Conservation (phyloP, 2,888 invertebrate species). For the Spodoptera littoralis region DNA sequence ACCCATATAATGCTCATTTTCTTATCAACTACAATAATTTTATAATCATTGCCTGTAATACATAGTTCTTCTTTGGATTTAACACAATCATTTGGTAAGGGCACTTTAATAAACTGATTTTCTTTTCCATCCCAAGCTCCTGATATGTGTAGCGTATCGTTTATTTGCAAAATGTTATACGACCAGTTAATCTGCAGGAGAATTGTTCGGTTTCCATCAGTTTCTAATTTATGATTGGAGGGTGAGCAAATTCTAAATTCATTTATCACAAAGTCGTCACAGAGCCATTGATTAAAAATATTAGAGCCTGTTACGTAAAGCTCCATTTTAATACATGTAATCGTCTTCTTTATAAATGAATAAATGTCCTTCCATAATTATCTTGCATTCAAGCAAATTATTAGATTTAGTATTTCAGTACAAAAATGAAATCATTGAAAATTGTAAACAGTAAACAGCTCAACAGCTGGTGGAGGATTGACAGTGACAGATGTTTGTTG, state of each 20-base stretch:
- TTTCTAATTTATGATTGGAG: conserved; percentile 46
- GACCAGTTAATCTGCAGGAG: conserved; percentile 77
- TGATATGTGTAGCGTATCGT: conserved; percentile 68
- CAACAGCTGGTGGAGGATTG: too few relatives aligned
- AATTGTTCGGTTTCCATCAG: conserved; percentile 47
- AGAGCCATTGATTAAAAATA: conserved; percentile 82
- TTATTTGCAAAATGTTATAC: conserved; percentile 74
- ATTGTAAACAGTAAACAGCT: too few relatives aligned
- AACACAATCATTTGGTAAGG: conserved; percentile 63
- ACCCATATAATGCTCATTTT: conserved; percentile 66
- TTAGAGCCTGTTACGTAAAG: conserved; percentile 77
- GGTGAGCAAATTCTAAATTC: conserved; percentile 62
- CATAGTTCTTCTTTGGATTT: conserved; percentile 54
- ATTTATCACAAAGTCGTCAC: conserved; percentile 59
- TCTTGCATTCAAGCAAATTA: too few relatives aligned
- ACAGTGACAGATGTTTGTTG: too few relatives aligned
- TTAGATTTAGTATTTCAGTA: too few relatives aligned
- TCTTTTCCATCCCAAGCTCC: conserved; percentile 73
- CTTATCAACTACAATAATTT: conserved; percentile 65
- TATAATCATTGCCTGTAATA: conserved; percentile 76
- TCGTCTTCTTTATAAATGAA: too few relatives aligned
- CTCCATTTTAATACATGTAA: conserved; percentile 50
- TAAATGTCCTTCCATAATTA: too few relatives aligned
- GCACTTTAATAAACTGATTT: conserved; percentile 64
- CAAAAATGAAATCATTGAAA: too few relatives aligned